Conservation (phyloP, 2,888 invertebrate species). For the Cactoblastis cactorum region DNA sequence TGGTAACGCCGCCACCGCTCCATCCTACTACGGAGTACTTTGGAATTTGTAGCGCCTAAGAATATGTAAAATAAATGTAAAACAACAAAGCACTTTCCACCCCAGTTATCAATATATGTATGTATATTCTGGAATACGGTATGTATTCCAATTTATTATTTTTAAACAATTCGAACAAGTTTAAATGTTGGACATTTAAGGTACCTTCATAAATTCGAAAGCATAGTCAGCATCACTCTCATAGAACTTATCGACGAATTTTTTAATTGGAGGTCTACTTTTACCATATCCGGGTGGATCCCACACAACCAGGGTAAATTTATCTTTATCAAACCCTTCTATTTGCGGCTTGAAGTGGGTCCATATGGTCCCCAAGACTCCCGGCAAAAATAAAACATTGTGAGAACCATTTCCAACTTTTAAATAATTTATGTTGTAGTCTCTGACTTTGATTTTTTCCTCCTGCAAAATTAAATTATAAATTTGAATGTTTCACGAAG, state of each 20-base stretch:
- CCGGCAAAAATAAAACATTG: conserved; percentile 86
- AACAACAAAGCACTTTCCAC: neutral
- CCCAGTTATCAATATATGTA: too few relatives aligned
- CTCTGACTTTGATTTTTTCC: conserved; percentile 81
- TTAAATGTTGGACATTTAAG: too few relatives aligned
- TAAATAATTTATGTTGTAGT: conserved; percentile 77
- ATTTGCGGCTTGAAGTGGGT: conserved; percentile 91
- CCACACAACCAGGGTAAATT: conserved; percentile 85
- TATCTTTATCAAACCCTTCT: conserved; percentile 80
- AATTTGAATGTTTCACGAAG: too few relatives aligned
- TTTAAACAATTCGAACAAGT: too few relatives aligned
- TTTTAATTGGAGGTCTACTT: conserved; percentile 87
- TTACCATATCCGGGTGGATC: conserved; percentile 94
- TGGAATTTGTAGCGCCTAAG: conserved; percentile 79
- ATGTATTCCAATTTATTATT: too few relatives aligned
- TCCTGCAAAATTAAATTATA: conserved; percentile 65
- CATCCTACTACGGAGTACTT: conserved; percentile 91
- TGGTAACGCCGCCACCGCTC: conserved; percentile 93
- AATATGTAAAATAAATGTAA: too few relatives aligned
- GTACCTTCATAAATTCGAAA: conserved; percentile 84
- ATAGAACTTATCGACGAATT: conserved; percentile 85
- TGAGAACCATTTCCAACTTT: conserved; percentile 80
- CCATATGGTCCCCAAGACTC: conserved; percentile 89
- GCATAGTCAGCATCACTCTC: conserved; percentile 87
- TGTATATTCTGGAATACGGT: too few relatives aligned